A percentile compares a stretch with the other conserved stretches of the same genome.
phyloP scores from a whole-genome alignment of 2,797 vertebrate genomes.

The Aphelocoma californica region DNA sequence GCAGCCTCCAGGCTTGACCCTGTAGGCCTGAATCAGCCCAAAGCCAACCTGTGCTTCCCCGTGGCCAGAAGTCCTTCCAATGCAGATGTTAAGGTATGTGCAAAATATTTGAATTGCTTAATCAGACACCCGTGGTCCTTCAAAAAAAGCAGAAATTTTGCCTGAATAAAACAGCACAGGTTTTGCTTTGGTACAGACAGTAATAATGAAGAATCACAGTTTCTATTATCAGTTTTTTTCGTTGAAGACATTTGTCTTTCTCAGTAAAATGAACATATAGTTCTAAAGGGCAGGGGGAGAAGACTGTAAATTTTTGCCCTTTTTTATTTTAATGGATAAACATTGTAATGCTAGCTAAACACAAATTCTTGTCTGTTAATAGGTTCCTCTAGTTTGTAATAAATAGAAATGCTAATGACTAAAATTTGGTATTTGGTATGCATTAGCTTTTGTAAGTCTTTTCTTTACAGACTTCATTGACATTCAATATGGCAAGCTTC shows the following conservation, averaged over 20 bases:
- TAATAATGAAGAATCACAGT: neutral
- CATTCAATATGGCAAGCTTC: slow-evolving; percentile 80
- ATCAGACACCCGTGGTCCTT: neutral
- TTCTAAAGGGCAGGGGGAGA: neutral
- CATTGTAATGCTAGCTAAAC: slow-evolving; percentile 79
- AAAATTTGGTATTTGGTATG: slow-evolving; percentile 80
- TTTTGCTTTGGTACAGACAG: neutral
- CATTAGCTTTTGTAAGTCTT: slow-evolving; percentile 78
- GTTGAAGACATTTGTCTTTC: neutral
- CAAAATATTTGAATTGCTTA: neutral
- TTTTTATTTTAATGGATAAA: slow-evolving; percentile 75
- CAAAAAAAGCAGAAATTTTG: neutral
- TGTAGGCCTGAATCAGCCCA: neutral
- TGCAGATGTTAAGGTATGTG: neutral
- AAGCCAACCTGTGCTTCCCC: neutral
- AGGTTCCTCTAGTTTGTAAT: slow-evolving; percentile 78
- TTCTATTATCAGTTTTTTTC: neutral
- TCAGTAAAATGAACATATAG: slow-evolving; percentile 12
- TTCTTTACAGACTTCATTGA: slow-evolving; percentile 78
- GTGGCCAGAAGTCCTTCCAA: neutral
- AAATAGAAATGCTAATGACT: slow-evolving; percentile 79
- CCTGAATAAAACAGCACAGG: neutral
- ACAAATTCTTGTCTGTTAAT: slow-evolving; percentile 78
- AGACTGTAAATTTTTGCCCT: slow-evolving; percentile 49
- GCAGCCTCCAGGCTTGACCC: neutral